A percentile compares a stretch with the other conserved stretches of the same genome.
Conservation (phyloP, 2,113 vertebrate genomes). For the Sprattus sprattus region DNA sequence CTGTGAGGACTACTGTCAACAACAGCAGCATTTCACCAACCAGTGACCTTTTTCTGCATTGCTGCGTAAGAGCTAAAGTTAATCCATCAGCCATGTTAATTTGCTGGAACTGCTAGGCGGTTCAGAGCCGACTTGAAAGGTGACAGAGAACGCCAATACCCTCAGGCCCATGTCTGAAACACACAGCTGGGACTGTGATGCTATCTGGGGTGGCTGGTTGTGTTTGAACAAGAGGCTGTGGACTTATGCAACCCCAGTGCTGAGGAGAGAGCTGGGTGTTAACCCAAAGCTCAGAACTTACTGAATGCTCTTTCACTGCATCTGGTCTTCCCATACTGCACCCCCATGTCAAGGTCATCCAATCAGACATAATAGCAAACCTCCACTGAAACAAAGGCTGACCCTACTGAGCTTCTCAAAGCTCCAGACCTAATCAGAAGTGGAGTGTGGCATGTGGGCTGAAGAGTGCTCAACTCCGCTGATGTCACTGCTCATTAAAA, state of each 20-base stretch:
- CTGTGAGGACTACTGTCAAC: not conserved
- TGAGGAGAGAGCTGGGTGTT: too few relatives aligned
- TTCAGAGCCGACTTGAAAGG: not conserved
- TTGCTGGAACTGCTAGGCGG: not conserved
- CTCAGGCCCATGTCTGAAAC: not conserved
- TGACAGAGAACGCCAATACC: constrained; percentile 5
- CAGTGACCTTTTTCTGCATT: not conserved
- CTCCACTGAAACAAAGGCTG: not conserved
- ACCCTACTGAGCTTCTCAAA: not conserved
- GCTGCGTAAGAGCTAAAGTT: not conserved
- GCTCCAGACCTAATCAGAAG: not conserved
- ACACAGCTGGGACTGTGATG: constrained; percentile 19
- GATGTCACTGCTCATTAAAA: not conserved
- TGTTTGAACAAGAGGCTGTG: constrained; percentile 44
- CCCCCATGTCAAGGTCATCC: not conserved
- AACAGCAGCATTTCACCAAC: not conserved
- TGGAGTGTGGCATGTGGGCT: not conserved
- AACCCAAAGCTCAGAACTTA: not conserved
- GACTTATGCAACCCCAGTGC: constrained; percentile 36
- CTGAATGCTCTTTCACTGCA: not conserved
- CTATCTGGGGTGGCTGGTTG: constrained; percentile 15
- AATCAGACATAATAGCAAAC: too few relatives aligned
- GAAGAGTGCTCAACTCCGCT: not conserved
- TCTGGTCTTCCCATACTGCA: not conserved
- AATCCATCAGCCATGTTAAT: not conserved